Percentiles rank a stretch among this genome's conserved stretches.
Conservation (phyloP, 2,113 vertebrate genomes). For the Zingel zingel region DNA sequence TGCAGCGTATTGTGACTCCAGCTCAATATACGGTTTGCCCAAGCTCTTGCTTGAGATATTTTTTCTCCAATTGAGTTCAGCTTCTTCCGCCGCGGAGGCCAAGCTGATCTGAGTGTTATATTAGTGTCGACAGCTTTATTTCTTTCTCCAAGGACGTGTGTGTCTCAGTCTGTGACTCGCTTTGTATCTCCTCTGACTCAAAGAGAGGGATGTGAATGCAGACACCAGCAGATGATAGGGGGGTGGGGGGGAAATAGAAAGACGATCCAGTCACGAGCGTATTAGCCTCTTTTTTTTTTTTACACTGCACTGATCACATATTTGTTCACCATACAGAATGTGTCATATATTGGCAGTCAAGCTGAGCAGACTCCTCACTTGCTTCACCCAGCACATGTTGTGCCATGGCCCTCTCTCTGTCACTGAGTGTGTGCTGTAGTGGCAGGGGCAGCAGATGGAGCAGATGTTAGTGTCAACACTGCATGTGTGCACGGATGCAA, state of each 20-base stretch:
- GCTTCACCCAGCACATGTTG: constrained; percentile 27
- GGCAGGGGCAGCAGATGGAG: constrained; percentile 72
- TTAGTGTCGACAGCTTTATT: constrained; percentile 20
- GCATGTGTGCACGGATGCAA: constrained; percentile 60
- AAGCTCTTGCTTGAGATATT: neutral
- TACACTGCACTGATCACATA: neutral
- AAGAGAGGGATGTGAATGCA: neutral
- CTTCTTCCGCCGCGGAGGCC: constrained; percentile 3
- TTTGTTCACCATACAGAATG: neutral
- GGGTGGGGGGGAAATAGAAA: no score
- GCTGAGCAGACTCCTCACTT: constrained; percentile 41
- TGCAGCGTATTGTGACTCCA: neutral
- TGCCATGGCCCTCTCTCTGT: constrained; percentile 25
- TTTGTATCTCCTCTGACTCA: constrained; percentile 4
- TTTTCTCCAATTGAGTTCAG: neutral
- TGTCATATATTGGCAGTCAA: neutral
- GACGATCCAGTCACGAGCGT: neutral
- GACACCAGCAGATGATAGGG: neutral
- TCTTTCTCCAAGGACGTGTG: constrained; percentile 8
- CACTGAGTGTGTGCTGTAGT: constrained; percentile 36
- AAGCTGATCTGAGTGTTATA: constrained; percentile 7
- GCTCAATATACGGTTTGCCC: neutral
- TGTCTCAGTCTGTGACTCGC: neutral
- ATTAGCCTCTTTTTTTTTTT: neutral
- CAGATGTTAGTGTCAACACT: constrained; percentile 73